phyloP scores from a whole-genome alignment of 35 echinoderm and acorn worm genomes.

The Chiridota heheva region DNA sequence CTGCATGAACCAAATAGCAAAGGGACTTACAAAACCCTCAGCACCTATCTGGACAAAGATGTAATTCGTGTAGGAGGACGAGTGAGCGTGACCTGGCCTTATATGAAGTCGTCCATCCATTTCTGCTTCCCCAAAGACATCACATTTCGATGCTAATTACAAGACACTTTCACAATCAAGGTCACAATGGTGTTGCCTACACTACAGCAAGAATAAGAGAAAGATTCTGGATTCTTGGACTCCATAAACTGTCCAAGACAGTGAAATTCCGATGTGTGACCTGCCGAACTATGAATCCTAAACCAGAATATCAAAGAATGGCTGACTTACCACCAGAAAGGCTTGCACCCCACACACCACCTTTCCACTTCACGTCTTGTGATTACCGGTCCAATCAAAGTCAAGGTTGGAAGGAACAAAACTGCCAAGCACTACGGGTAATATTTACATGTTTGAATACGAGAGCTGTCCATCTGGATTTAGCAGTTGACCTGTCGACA shows the following conservation, averaged over 20 bases:
- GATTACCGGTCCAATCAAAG: constrained; percentile 42
- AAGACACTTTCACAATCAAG: constrained; percentile 25
- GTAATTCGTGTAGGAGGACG: constrained; percentile 63
- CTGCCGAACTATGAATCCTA: not conserved
- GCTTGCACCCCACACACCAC: constrained; percentile 44
- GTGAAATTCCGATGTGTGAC: constrained; percentile 21
- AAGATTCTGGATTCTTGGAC: constrained; percentile 57
- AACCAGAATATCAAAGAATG: constrained; percentile 53
- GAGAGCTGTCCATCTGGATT: constrained; percentile 56
- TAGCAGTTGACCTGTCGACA: constrained; percentile 52
- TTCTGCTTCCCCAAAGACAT: constrained; percentile 31
- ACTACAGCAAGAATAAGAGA: constrained; percentile 48
- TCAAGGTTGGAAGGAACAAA: constrained; percentile 47
- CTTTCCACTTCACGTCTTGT: constrained; percentile 44
- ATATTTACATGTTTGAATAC: constrained; percentile 75
- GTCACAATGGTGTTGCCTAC: constrained; percentile 43
- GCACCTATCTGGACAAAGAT: constrained; percentile 43
- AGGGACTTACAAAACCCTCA: constrained; percentile 57
- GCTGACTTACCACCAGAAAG: constrained; percentile 43
- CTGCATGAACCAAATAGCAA: constrained; percentile 28
- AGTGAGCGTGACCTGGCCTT: constrained; percentile 12
- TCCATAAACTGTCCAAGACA: constrained; percentile 39
- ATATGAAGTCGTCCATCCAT: constrained; percentile 50
- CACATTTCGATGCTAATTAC: constrained; percentile 54
- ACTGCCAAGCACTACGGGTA: constrained; percentile 63